Percentiles rank a stretch among this genome's conserved stretches.
Evolutionary conservation across 2,113 vertebrate genomes (phyloP).

Genomic region (Butorides virescens): DNA sequence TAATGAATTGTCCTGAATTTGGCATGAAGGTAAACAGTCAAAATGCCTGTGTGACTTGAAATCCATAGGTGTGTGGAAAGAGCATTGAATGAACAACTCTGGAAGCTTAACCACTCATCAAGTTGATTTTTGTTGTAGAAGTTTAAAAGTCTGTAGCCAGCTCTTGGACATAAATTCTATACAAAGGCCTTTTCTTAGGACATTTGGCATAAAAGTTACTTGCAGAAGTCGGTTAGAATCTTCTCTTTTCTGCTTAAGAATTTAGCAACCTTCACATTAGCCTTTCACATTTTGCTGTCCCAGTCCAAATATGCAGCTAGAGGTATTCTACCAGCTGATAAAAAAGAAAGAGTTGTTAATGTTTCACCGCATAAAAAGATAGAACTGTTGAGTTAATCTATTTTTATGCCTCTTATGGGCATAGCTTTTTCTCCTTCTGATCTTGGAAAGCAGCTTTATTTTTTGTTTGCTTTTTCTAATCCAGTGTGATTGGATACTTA

Average conservation of each 20-base stretch:
- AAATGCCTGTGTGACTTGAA: not conserved
- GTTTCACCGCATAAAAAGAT: not conserved
- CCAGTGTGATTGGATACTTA: not conserved
- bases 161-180: not conserved
- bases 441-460: not conserved
- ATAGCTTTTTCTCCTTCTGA: not conserved
- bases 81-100: not conserved
- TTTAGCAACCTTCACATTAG: not conserved
- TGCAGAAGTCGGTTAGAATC: not conserved
- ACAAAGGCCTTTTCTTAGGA: not conserved
- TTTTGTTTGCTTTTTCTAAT: not conserved
- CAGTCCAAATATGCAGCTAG: not conserved
- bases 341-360: not conserved
- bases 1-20: slow-evolving; percentile 78
- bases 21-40: slow-evolving; percentile 84
- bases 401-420: not conserved
- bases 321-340: not conserved
- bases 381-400: not conserved
- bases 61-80: not conserved
- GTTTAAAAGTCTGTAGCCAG: not conserved
- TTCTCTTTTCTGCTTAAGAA: not conserved
- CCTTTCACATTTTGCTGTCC: not conserved
- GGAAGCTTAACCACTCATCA: not conserved
- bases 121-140: not conserved
- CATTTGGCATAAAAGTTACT: not conserved